Evolutionary conservation across 2,888 invertebrate genomes (phyloP), one percentile per base, ranked within the genome.

Genomic region (Sinelater perroti): DNA sequence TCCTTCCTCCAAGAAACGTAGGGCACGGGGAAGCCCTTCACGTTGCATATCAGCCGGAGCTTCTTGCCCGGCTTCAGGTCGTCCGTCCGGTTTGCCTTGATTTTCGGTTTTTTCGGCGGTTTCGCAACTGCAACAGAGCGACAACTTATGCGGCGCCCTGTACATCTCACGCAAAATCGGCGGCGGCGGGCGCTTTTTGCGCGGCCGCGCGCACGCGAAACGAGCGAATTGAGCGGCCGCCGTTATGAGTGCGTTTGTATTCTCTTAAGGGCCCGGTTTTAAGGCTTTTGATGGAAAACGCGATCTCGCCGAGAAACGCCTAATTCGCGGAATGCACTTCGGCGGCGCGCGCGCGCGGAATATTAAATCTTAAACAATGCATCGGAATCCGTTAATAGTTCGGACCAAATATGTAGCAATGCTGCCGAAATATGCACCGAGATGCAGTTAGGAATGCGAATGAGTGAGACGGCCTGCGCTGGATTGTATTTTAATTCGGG

Each of bases 1-100:
- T 90, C 86, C 79, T 88, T 88, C 80, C 85, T 88, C 94, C 94
- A 95, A 69, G 88, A 84, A 68, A 94, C 87, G 66, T 88, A 85
- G 18, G 94, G 94, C 62, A 89, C 86, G 33, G 94, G 94, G 67
- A 88, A 84, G 24, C 89, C 90, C 75, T 83, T 84, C 66, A 90
- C 88, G 66, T 84, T 85, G 77, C 93, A 93, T 70, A 88, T 85
- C 71, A 94, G 85, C 72, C 83, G 81, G 76, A 89, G 68, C 62
- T 69, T 69, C 56, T 61, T 67, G 62, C 67, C 52, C 59, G 63
- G 62, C 60, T 64, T 60, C 35, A 61, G 42, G 31, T 60, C 56
- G 13, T 54, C 50, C 17, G 56, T 56, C 53, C 56, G 52, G 52
- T 52, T 58, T 35, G 58, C 33, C 50, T 49, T 58, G 36, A 59